Percentiles rank a stretch among this genome's conserved stretches.
These are phyloP conservation scores for Pygmarrhopalites habei DNA, from an alignment of 1,140 invertebrate genomes.

Conservation along the genomic window DNA sequence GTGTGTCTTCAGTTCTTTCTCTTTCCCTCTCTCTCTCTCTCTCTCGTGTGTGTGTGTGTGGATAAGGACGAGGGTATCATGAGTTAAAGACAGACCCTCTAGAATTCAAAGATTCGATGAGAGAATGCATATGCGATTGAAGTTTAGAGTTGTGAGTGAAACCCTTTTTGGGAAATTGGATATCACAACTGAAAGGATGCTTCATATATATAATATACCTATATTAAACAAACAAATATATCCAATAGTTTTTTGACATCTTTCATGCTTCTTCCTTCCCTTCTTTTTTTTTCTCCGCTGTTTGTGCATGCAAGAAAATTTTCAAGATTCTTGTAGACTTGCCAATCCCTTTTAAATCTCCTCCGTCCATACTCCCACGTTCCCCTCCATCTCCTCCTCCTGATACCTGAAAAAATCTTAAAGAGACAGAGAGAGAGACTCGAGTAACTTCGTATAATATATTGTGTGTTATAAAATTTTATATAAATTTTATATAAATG, in stretches of 20 bases:
- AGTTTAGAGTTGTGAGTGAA: no score
- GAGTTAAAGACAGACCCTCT: not conserved
- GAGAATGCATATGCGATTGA: conserved; percentile 27
- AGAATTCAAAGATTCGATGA: conserved; percentile 23
- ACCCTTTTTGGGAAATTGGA: conserved; percentile 38
- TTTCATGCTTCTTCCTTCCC: conserved; percentile 9
- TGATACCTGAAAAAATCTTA: no score
- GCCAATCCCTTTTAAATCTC: not conserved
- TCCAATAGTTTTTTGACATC: conserved; percentile 36
- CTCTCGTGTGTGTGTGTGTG: no score
- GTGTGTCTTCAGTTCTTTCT: no score
- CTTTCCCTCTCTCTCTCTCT: no score
- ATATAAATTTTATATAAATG: no score
- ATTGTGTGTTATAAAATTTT: no score
- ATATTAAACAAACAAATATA: conserved; percentile 37
- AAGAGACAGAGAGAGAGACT: no score
- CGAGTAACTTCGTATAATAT: no score
- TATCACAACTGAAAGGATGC: conserved; percentile 36
- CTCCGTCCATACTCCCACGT: not conserved
- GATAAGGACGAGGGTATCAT: no score
- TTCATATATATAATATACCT: no score
- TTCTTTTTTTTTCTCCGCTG: not conserved
- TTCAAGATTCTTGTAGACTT: conserved; percentile 1
- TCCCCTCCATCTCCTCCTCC: no score
- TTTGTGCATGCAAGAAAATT: not conserved